phyloP scores from a whole-genome alignment of 1,140 invertebrate species.

The Bombyx mandarina region DNA sequence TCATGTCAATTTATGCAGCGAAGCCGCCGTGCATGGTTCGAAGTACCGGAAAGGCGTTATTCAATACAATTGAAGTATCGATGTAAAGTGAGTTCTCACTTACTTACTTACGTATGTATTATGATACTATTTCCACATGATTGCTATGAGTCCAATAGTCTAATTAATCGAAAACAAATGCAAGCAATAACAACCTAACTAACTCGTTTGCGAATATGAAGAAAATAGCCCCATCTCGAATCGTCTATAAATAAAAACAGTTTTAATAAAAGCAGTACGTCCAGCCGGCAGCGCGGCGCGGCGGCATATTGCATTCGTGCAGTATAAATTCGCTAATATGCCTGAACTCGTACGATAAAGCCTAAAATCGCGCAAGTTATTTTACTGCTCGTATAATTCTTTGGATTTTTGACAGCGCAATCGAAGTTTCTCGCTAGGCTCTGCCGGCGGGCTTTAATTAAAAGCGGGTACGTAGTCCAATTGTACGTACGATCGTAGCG shows the following conservation, averaged over 20 bases:
- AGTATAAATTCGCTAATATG: conserved; percentile 67
- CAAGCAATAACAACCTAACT: too few relatives aligned
- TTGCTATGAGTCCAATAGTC: too few relatives aligned
- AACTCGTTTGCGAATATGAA: conserved; percentile 7
- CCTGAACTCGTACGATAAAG: conserved; percentile 65
- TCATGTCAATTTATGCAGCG: too few relatives aligned
- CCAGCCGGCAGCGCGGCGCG: conserved; percentile 39
- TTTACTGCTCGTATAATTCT: conserved; percentile 66
- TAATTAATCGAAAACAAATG: too few relatives aligned
- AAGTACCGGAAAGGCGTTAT: too few relatives aligned
- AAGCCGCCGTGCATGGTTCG: too few relatives aligned
- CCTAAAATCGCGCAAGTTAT: conserved; percentile 67
- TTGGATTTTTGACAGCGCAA: conserved; percentile 70
- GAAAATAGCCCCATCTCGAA: conserved; percentile 35
- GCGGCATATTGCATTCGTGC: conserved; percentile 61
- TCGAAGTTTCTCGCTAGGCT: conserved; percentile 64
- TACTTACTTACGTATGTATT: too few relatives aligned
- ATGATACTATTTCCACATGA: too few relatives aligned
- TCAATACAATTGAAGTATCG: too few relatives aligned
- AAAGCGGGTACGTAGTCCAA: conserved; percentile 41
- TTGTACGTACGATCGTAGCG: conserved; percentile 8
- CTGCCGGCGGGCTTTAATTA: conserved; percentile 58
- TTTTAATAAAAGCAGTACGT: conserved; percentile 64
- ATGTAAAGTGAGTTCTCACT: too few relatives aligned
- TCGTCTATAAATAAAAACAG: conserved; percentile 66